A percentile compares a stretch with the other conserved stretches of the same genome.
phyloP scores from a whole-genome alignment of 2,797 vertebrate species.

The Chromis chromis region DNA sequence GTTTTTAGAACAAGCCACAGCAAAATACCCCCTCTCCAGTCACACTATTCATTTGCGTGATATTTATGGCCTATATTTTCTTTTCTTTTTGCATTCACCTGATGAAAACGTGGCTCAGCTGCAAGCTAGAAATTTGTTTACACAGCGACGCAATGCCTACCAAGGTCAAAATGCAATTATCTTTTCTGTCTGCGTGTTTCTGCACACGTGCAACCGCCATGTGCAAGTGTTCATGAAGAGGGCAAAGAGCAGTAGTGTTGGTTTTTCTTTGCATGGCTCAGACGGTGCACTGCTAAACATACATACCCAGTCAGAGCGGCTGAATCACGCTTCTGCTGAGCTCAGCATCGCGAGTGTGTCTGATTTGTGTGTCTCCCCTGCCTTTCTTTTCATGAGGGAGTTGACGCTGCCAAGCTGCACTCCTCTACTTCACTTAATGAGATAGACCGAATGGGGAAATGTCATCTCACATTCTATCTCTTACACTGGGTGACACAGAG shows the following conservation, averaged over 20 bases:
- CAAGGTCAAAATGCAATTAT: constrained; percentile 38
- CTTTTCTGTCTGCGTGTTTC: constrained; percentile 7
- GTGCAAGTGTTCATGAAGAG: constrained; percentile 12
- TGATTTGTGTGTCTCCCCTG: constrained; percentile 55
- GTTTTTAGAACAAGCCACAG: constrained; percentile 33
- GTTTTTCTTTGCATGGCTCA: constrained; percentile 17
- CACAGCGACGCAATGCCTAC: not conserved
- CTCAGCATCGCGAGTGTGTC: constrained; percentile 55
- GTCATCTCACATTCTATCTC: constrained; percentile 72
- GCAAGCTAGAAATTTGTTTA: constrained; percentile 16
- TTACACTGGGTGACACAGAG: constrained; percentile 53
- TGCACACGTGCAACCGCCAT: not conserved
- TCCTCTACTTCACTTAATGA: constrained; percentile 74
- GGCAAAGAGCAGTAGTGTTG: constrained; percentile 23
- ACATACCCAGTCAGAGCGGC: constrained; percentile 35
- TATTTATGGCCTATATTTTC: constrained; percentile 32
- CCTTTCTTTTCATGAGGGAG: constrained; percentile 55
- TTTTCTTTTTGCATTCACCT: not conserved
- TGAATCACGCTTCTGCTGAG: constrained; percentile 66
- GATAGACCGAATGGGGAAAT: constrained; percentile 63
- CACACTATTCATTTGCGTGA: constrained; percentile 45
- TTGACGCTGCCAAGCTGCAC: constrained; percentile 59
- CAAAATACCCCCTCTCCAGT: constrained; percentile 45
- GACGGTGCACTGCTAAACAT: constrained; percentile 42
- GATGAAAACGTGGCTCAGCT: not conserved